Evolutionary conservation across 2,797 vertebrate genomes (phyloP).

Genomic region (Amblyopsis hoosieri): DNA sequence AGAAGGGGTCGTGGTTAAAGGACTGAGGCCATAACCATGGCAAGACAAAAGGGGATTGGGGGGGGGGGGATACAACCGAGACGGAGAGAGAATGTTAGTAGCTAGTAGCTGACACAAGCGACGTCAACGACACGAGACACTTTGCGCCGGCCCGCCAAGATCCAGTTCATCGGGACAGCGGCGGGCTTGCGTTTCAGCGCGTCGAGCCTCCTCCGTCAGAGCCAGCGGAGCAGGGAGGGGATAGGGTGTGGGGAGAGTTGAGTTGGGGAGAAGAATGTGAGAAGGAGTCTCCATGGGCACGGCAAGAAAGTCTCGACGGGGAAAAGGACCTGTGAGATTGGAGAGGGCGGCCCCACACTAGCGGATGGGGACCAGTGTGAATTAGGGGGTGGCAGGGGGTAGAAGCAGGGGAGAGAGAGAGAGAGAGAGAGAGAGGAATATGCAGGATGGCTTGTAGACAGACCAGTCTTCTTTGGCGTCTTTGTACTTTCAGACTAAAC

Average conservation of each 20-base stretch:
- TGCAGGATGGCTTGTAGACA: too few relatives aligned
- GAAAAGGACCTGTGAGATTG: background rate
- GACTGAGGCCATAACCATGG: background rate
- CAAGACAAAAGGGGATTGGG: background rate
- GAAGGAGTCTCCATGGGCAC: background rate
- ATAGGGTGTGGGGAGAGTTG: constrained; percentile 1
- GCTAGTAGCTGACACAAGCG: background rate
- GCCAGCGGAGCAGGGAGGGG: background rate
- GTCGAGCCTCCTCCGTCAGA: too few relatives aligned
- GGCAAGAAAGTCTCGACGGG: background rate
- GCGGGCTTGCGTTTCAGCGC: too few relatives aligned
- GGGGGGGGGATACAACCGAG: background rate
- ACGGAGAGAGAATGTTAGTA: background rate
- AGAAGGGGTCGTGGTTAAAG: background rate
- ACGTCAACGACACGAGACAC: background rate
- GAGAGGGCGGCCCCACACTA: background rate
- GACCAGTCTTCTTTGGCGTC: too few relatives aligned
- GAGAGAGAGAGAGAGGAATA: background rate
- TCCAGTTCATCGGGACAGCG: background rate
- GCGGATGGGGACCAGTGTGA: background rate
- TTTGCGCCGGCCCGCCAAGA: too few relatives aligned
- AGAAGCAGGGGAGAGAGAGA: background rate
- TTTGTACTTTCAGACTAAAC: background rate
- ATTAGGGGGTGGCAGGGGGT: background rate
- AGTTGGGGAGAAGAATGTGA: background rate